phyloP scores from a whole-genome alignment of 2,888 invertebrate genomes.

The Drosophila helvetica region DNA sequence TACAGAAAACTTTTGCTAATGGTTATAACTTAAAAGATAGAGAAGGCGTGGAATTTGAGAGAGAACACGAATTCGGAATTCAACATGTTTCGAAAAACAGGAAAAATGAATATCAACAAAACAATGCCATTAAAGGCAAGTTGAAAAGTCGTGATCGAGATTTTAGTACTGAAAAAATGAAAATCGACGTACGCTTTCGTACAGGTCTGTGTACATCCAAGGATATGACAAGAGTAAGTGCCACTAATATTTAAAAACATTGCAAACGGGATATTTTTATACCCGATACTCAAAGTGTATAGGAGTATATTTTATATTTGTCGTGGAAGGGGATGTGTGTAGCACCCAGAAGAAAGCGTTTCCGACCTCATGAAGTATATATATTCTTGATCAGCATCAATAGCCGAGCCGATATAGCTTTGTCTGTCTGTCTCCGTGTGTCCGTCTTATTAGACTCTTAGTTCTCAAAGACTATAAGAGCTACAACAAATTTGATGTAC shows the following conservation, averaged over 20 bases:
- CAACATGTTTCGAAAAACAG: constrained; percentile 71
- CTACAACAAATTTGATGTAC: too few species aligned
- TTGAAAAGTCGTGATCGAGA: constrained; percentile 71
- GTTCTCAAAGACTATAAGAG: too few species aligned
- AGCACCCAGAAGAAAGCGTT: too few species aligned
- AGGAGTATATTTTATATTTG: too few species aligned
- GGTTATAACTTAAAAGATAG: constrained; percentile 63
- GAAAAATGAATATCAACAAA: constrained; percentile 71
- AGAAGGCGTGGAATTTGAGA: constrained; percentile 68
- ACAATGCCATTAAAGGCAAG: constrained; percentile 53
- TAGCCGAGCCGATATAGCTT: too few species aligned
- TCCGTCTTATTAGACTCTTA: too few species aligned
- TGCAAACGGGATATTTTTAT: neutral
- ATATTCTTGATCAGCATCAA: too few species aligned
- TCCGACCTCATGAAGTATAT: too few species aligned
- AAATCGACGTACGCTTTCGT: constrained; percentile 72
- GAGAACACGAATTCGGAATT: constrained; percentile 74
- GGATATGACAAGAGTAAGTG: constrained; percentile 76
- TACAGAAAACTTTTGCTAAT: constrained; percentile 52
- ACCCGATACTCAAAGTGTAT: too few species aligned
- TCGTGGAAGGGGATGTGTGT: too few species aligned
- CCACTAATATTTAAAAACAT: neutral
- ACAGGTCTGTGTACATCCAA: constrained; percentile 62
- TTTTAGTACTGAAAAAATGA: constrained; percentile 73
- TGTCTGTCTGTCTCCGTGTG: too few species aligned